A percentile compares a stretch with the other conserved stretches of the same genome.
Conservation (phyloP, 2,113 vertebrate species). For the Terrapene triunguis region DNA sequence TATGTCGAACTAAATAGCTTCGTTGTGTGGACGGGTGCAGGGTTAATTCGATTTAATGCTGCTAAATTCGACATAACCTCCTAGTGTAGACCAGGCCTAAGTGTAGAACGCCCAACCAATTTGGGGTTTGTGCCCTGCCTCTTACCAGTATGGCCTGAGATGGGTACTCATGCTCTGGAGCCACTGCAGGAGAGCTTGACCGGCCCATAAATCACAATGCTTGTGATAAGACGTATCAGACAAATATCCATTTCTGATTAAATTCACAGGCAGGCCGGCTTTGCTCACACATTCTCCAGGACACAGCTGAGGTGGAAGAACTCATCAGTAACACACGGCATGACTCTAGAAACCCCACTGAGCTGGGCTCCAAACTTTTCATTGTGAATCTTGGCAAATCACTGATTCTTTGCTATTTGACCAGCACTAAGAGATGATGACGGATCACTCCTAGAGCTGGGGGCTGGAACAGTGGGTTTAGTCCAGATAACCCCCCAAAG, state of each 20-base stretch:
- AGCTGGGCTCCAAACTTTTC: neutral
- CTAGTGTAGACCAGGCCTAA: no score
- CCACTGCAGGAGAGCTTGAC: no score
- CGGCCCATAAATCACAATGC: conserved; percentile 51
- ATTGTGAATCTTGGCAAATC: conserved; percentile 46
- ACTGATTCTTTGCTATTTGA: neutral
- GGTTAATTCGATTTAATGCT: no score
- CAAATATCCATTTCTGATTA: conserved; percentile 6
- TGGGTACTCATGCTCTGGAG: no score
- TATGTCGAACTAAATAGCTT: no score
- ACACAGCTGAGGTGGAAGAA: neutral
- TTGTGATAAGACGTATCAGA: conserved; percentile 28
- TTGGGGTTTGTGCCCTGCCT: no score
- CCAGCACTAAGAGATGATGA: neutral
- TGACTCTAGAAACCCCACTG: conserved; percentile 21
- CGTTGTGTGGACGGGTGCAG: no score
- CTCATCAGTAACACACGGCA: conserved; percentile 12
- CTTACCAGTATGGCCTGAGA: no score
- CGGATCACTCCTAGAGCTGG: neutral
- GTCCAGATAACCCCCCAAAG: neutral
- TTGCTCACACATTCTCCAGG: neutral
- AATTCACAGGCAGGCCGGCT: neutral
- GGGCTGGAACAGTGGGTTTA: neutral
- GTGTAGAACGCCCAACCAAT: no score
- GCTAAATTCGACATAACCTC: no score